Evolutionary conservation across 2,888 invertebrate genomes (phyloP).

Genomic region (Philhelius pedissequus): DNA sequence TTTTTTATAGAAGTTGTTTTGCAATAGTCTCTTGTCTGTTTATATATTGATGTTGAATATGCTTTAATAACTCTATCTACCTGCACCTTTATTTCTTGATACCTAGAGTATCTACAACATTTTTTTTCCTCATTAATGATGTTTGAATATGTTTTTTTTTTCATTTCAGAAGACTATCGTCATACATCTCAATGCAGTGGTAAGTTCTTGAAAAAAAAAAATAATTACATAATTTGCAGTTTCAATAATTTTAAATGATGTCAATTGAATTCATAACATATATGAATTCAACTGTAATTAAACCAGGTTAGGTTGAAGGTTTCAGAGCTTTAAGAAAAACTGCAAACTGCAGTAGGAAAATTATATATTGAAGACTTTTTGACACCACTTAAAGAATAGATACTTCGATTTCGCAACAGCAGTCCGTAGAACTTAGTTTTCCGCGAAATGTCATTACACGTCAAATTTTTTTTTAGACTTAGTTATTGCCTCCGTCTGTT

Average conservation of each 20-base stretch:
- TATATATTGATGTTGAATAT: not conserved
- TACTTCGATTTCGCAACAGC: no score
- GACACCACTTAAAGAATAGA: no score
- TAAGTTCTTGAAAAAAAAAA: slow-evolving; percentile 29
- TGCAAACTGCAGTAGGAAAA: not conserved
- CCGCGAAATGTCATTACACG: no score
- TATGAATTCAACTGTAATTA: not conserved
- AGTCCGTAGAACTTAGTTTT: no score
- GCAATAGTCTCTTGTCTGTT: not conserved
- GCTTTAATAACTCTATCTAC: not conserved
- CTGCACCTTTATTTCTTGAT: not conserved
- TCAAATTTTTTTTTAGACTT: no score
- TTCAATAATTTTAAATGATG: not conserved
- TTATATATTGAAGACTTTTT: not conserved
- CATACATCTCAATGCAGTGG: slow-evolving; percentile 53
- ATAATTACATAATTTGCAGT: not conserved
- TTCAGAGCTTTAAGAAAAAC: not conserved
- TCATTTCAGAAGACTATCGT: slow-evolving; percentile 46
- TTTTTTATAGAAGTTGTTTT: slow-evolving; percentile 24
- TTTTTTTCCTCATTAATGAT: slow-evolving; percentile 6
- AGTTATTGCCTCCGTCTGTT: no score
- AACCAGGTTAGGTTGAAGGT: not conserved
- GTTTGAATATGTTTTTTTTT: slow-evolving; percentile 14
- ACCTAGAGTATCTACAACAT: not conserved
- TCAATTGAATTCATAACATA: slow-evolving; percentile 7